Percentiles rank a stretch among this genome's conserved stretches.
These are phyloP conservation scores for Troglohyphantes excavatus DNA, from an alignment of 2,888 invertebrate species.

Conservation along the genomic window DNA sequence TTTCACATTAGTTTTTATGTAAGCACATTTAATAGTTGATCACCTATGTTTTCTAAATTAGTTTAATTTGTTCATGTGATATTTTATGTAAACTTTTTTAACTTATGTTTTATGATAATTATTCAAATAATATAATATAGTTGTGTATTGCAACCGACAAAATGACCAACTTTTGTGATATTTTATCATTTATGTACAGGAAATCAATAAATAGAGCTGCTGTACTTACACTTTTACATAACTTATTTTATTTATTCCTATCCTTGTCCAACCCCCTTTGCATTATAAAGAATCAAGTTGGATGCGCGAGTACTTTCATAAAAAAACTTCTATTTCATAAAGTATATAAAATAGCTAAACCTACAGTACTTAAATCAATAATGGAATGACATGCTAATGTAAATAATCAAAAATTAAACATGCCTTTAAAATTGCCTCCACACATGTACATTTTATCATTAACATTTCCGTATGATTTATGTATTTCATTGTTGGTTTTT, in stretches of 20 bases:
- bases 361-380: not conserved
- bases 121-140: not conserved
- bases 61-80: conserved; percentile 6
- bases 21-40: conserved; percentile 8
- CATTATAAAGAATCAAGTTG: no score
- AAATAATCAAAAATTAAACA: no score
- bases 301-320: not conserved
- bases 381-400: not conserved
- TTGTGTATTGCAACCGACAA: not conserved
- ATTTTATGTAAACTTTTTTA: conserved; percentile 27
- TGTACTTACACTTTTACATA: not conserved
- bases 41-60: conserved; percentile 6
- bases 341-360: not conserved
- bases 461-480: not conserved
- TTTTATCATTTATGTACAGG: conserved; percentile 20
- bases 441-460: not conserved
- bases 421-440: no score
- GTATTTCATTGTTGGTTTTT: not conserved
- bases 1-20: not conserved
- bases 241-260: no score
- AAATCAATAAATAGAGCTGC: not conserved
- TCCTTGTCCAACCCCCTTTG: no score
- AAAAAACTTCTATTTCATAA: not conserved
- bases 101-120: not conserved
- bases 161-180: conserved; percentile 53